A percentile compares a stretch with the other conserved stretches of the same genome.
These are phyloP conservation scores for Labeo calbasu DNA, from an alignment of 2,797 vertebrate genomes.

Conservation along the genomic window DNA sequence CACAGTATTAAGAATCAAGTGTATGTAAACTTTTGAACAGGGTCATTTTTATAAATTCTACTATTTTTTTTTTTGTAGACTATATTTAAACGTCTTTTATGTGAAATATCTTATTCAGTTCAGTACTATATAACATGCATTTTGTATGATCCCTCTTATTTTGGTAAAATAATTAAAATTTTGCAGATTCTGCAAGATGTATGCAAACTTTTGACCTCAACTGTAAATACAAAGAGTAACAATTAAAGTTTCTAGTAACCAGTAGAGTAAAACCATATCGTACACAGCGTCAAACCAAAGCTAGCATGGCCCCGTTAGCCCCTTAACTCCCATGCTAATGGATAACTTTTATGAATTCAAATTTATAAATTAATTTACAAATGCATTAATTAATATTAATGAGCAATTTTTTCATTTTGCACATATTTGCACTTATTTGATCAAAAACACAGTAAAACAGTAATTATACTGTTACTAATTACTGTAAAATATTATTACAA, in stretches of 20 bases:
- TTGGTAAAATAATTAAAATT: too few relatives aligned
- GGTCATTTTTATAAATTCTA: too few relatives aligned
- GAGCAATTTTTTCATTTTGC: not conserved
- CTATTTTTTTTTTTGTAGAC: too few relatives aligned
- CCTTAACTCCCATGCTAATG: not conserved
- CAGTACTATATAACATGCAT: too few relatives aligned
- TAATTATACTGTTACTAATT: too few relatives aligned
- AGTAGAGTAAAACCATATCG: not conserved
- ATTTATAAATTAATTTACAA: not conserved
- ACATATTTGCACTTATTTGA: not conserved
- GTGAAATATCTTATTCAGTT: too few relatives aligned
- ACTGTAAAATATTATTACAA: not conserved
- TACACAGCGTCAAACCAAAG: not conserved
- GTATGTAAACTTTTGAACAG: too few relatives aligned
- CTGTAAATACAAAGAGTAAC: not conserved
- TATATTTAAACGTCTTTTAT: too few relatives aligned
- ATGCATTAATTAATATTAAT: not conserved
- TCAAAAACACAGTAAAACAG: not conserved
- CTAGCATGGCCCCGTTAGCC: not conserved
- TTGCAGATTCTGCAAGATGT: too few relatives aligned
- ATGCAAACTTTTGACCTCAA: too few relatives aligned
- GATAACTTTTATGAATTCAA: not conserved
- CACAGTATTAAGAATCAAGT: too few relatives aligned
- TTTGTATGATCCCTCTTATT: too few relatives aligned
- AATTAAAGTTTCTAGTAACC: not conserved